phyloP scores from a whole-genome alignment of 2,888 invertebrate genomes.

The Brachyopa scutellaris region DNA sequence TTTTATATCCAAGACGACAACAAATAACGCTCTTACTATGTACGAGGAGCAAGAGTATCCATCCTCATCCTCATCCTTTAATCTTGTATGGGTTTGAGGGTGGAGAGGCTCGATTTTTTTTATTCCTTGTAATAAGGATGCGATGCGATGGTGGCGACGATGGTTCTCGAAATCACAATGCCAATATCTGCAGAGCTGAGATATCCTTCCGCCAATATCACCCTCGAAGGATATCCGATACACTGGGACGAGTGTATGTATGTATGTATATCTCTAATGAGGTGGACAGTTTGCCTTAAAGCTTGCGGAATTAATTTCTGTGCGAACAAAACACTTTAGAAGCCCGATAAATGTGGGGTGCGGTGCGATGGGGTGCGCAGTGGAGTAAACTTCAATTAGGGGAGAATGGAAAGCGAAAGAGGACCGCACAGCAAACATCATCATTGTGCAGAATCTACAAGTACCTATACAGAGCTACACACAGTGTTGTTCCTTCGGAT shows the following conservation, averaged over 20 bases:
- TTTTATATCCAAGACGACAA: constrained; percentile 64
- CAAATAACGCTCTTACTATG: constrained; percentile 52
- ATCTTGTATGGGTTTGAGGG: constrained; percentile 35
- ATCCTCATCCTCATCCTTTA: constrained; percentile 45
- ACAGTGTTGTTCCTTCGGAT: constrained; percentile 38
- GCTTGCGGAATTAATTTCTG: constrained; percentile 62
- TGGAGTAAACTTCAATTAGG: constrained; percentile 43
- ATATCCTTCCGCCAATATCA: constrained; percentile 52
- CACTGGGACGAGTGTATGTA: too few species aligned
- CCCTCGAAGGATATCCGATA: too few species aligned
- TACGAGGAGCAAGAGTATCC: neutral
- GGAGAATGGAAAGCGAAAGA: neutral
- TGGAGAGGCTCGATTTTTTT: neutral
- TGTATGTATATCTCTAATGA: constrained; percentile 45
- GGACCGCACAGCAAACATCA: constrained; percentile 62
- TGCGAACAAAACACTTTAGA: constrained; percentile 67
- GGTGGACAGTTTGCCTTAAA: constrained; percentile 64
- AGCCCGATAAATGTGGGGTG: neutral
- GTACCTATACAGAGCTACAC: neutral
- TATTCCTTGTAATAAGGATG: constrained; percentile 31
- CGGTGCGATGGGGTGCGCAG: neutral
- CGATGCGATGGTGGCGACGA: constrained; percentile 36
- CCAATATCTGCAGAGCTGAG: constrained; percentile 61
- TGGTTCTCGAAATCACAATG: constrained; percentile 62
- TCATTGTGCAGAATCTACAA: constrained; percentile 34